Evolutionary conservation across 2,797 vertebrate species (phyloP), one percentile per base, ranked within the genome.

Genomic region (Xenopus petersii): DNA sequence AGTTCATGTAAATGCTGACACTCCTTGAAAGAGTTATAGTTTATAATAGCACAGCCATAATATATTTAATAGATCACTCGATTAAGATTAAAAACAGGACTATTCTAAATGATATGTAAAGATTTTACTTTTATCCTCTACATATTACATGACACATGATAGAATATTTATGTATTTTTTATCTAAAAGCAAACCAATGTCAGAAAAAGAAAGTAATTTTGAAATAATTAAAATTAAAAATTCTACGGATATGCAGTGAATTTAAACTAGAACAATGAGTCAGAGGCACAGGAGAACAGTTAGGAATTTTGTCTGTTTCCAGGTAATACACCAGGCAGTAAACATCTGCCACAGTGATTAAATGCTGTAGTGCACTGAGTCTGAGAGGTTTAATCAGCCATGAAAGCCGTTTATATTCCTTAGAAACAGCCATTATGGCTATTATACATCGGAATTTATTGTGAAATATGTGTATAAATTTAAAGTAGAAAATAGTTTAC

Each of bases 361-460:
- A 78, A 51, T 78, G 71, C 71, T 60, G 61, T 59, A 60, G 66
- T 64, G 36, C 66, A 65, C 54, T 60, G 71, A 73, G 73, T 69
- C 66, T 69, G 71, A 78, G 71, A 67, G 73, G 76, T 70, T 78
- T 78, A 78, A 78, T 78, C 66, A 78, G 71, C 65, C 71, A 64
- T 78, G 76, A 78, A 73, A 73, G 76, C 71, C 71, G 66, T 78
- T 78, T 73, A 78, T 78, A 78, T 78, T 78, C 71, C 76, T 78
- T 73, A 78, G 76, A 73, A 73, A 78, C 76, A 73, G 66, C 58
- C 62, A 73, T 78, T 73, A 73, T 70, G 71, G 66, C 71, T 73
- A 78, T 78, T 78, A 78, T 78, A 73, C 61, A 70, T 78, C 71
- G 73, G 61, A 66, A 69, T 78, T 73, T 78, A 78, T 78, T 73